Percentiles rank a stretch among this genome's conserved stretches.
phyloP scores from a whole-genome alignment of 1,140 invertebrate species.

The Neodiprion pinetum region DNA sequence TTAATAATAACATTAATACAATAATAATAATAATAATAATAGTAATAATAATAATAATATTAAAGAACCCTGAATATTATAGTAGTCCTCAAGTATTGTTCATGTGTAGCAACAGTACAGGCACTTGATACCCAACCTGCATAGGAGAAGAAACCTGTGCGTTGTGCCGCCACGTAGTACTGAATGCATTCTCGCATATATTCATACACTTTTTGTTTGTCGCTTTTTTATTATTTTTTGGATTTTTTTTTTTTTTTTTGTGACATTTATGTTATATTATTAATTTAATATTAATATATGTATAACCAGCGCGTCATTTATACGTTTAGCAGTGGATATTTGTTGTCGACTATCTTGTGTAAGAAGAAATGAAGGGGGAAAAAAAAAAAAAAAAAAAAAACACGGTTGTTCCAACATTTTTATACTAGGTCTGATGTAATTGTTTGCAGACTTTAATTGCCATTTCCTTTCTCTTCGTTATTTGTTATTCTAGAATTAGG shows the following conservation, averaged over 20 bases:
- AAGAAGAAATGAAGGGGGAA: not conserved
- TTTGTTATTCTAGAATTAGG: too few species aligned
- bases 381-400: slow-evolving; percentile 31
- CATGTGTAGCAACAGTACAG: slow-evolving; percentile 32
- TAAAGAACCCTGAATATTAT: slow-evolving; percentile 45
- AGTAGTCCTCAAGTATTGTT: slow-evolving; percentile 41
- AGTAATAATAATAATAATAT: slow-evolving; percentile 14
- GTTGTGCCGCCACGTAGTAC: slow-evolving; percentile 37
- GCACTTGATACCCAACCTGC: slow-evolving; percentile 30
- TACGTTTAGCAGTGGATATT: slow-evolving; percentile 11
- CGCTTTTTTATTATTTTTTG: slow-evolving; percentile 3
- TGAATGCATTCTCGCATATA: slow-evolving; percentile 41
- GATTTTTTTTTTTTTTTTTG: not conserved
- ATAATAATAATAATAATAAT: slow-evolving; percentile 16
- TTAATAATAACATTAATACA: slow-evolving; percentile 36
- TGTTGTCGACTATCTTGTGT: not conserved
- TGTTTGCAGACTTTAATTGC: too few species aligned
- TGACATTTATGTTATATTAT: slow-evolving; percentile 10
- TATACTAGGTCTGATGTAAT: not conserved
- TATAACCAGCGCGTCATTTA: slow-evolving; percentile 5
- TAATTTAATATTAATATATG: slow-evolving; percentile 15
- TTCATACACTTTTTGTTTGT: slow-evolving; percentile 14
- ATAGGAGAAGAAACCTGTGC: slow-evolving; percentile 8
- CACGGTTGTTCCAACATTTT: slow-evolving; percentile 17
- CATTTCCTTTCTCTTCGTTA: too few species aligned